Percentiles rank a stretch among this genome's conserved stretches.
phyloP scores from a whole-genome alignment of 2,888 invertebrate genomes.

The Heteromyza rotundicornis region DNA sequence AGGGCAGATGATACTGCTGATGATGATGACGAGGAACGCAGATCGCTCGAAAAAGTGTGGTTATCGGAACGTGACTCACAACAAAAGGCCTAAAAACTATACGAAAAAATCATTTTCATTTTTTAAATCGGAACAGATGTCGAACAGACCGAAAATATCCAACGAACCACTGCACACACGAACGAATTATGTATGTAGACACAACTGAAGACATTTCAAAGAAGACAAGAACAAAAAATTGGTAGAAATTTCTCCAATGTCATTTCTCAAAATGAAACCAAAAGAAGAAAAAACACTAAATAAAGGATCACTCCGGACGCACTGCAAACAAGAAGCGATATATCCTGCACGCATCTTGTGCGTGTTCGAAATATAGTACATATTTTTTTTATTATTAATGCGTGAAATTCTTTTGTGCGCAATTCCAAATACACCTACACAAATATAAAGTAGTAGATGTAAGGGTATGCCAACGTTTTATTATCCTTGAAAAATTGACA shows the following conservation, averaged over 20 bases:
- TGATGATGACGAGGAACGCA: too few species aligned
- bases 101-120: slow-evolving; percentile 7
- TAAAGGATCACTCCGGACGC: neutral
- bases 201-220: neutral
- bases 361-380: too few species aligned
- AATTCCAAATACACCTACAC: neutral
- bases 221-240: neutral
- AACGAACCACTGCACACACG: slow-evolving; percentile 17
- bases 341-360: neutral
- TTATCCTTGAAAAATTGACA: slow-evolving; percentile 1
- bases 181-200: neutral
- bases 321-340: neutral
- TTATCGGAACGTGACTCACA: slow-evolving; percentile 17
- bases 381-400: neutral
- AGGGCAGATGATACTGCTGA: too few species aligned
- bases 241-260: neutral
- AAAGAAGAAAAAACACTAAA: neutral
- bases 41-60: slow-evolving; percentile 13
- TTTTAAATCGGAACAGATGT: slow-evolving; percentile 42
- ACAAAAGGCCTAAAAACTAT: neutral
- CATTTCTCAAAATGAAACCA: neutral
- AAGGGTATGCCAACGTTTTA: neutral
- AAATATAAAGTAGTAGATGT: neutral
- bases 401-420: neutral
- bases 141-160: slow-evolving; percentile 39